Base-by-base conservation (phyloP, 2,797 vertebrate genomes). In the Hafferia zeledoni region DNA sequence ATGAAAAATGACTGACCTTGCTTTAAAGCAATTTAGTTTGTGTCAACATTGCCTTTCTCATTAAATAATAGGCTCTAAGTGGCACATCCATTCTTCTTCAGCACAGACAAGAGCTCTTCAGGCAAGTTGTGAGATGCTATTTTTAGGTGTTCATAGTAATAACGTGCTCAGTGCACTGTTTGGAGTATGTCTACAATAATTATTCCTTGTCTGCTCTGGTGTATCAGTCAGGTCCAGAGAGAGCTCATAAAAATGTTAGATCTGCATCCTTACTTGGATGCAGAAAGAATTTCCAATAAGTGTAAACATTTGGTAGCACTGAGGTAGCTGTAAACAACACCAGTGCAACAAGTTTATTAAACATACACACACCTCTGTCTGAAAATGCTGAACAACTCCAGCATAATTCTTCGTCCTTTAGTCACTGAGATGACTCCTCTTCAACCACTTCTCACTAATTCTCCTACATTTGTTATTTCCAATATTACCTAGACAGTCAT, bases 21-120 rank as follows among this genome's bases (percentile, higher is more conserved):
- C 87, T 94, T 95, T 94, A 93, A 94, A 94, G 96, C 90, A 93
- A 96, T 96, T 96, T 91, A 90, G 76, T 94, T 95, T 93, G 90
- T 94, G 94, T 93, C 95, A 94, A 96, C 94, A 94, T 78, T 75
- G 91, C 85, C 37, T 91, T 93, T 91, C 89, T 91, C 93, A 82
- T 94, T 96, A 94, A 94, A 96, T 94, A 96, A 95, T 81, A 86
- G 94, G 80, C 87, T 88, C 57, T 91, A 93, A 96, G 91, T 91
- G 85, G 85, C 90, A 83, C 53, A 88, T 76, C 85, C 80, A 86
- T 96, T 86, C 87, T 87, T 94, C 87, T 91, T 90, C 77, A 61
- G 61, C 20, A 47, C 27, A 93, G 94, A 94, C 76, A 86, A 86
- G 65, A 85, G 76, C 89, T 95, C 87, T 94, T 87, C 91, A 90